Evolutionary conservation across 2,888 invertebrate species (phyloP).

Genomic region (Vanessa cardui): DNA sequence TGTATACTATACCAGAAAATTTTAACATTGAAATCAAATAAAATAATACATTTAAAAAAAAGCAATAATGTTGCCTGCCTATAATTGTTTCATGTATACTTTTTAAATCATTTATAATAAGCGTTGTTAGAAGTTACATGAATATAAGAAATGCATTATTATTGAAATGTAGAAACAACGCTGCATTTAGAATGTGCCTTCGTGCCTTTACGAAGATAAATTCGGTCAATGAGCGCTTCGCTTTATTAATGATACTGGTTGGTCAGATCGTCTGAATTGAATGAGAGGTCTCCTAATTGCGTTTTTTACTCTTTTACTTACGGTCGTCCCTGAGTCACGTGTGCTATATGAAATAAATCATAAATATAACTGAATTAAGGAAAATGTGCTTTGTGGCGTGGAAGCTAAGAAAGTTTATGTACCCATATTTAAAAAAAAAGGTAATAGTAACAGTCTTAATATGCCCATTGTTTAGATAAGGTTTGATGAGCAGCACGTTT

Average conservation of each 20-base stretch:
- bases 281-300: slow-evolving; percentile 58
- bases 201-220: slow-evolving; percentile 56
- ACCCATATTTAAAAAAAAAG: too few relatives aligned
- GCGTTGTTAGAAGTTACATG: too few relatives aligned
- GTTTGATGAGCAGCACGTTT: too few relatives aligned
- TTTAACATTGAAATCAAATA: too few relatives aligned
- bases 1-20: too few relatives aligned
- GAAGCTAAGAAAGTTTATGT: not conserved
- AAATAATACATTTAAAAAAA: too few relatives aligned
- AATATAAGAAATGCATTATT: too few relatives aligned
- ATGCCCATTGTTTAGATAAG: too few relatives aligned
- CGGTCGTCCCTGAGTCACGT: slow-evolving; percentile 45
- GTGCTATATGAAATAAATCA: slow-evolving; percentile 15
- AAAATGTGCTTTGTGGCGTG: not conserved
- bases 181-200: slow-evolving; percentile 23
- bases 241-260: slow-evolving; percentile 37
- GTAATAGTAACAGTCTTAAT: too few relatives aligned
- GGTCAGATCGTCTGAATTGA: slow-evolving; percentile 53
- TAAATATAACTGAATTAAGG: not conserved
- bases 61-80: too few relatives aligned
- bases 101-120: too few relatives aligned
- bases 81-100: too few relatives aligned
- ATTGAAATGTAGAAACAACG: not conserved
- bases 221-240: slow-evolving; percentile 58
- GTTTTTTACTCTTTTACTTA: slow-evolving; percentile 45